Base-by-base conservation (phyloP, 2,888 invertebrate species). In the Pterobdella sp. region DNA sequence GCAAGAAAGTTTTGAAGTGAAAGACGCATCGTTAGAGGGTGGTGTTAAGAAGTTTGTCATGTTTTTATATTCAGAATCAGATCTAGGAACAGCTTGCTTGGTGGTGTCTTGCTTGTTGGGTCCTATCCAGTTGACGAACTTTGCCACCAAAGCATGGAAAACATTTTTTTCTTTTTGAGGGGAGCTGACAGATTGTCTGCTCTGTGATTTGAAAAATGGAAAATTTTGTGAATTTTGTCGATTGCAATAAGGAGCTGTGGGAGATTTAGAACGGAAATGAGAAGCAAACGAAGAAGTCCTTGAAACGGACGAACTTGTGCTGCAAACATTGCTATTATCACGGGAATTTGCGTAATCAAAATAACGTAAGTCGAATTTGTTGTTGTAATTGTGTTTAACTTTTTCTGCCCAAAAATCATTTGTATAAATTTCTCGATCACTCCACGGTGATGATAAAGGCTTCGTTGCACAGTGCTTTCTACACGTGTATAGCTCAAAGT, bases 71-170 rank as follows among this genome's bases (percentile, higher is more conserved):
- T 56, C 26, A 26, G n/a, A 3, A 26, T 56, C 60, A 18, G 60
- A 3, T 26, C 26, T 56, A 7, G 60, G 14, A 26, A 56, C n/a
- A 26, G 14, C 26, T 29, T 60, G 71, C 36, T 71, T 71, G 4
- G 34, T n/a, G 7, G 36, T 32, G 60, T 72, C 74, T 42, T 60
- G 65, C 35, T 71, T 68, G 52, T 68, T 63, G 35, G 68, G 34
- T 26, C 73, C 69, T 69, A 78, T 70, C 77, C 77, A 78, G 52
- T 76, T 74, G 67, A 76, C 74, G 73, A 78, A 74, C 32, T 74
- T 72, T 35, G 71, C 73, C 72, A 76, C 77, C 22, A 78, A 73
- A 26, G 71, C 69, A 56, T 73, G 71, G 65, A 78, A 73, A 32
- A 78, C 68, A 49, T 74, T 76, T 31, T 72, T 71, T 32, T 76